Percentiles rank a stretch among this genome's conserved stretches.
Conservation (phyloP, 2,113 vertebrate species). For the Hirundichthys speculiger region DNA sequence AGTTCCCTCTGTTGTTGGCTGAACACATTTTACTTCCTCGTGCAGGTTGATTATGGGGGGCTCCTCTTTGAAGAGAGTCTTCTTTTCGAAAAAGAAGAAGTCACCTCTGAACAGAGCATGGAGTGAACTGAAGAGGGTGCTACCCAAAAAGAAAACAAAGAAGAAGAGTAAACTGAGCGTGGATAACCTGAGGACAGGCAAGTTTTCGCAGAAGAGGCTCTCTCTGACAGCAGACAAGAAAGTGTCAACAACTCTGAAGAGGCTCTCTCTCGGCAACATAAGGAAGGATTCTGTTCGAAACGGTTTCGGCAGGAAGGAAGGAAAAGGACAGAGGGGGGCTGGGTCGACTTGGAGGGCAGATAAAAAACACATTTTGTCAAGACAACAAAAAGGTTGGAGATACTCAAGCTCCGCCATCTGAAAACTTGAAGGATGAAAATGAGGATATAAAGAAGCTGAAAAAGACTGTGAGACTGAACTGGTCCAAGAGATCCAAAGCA, state of each 20-base stretch:
- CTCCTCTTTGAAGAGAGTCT: constrained; percentile 33
- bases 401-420: background rate
- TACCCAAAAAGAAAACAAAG: constrained; percentile 48
- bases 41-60: constrained; percentile 55
- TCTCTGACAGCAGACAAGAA: constrained; percentile 38
- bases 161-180: constrained; percentile 38
- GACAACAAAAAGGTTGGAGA: background rate
- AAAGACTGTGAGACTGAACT: background rate
- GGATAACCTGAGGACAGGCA: constrained; percentile 18
- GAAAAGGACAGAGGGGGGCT: constrained; percentile 21
- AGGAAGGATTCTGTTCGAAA: constrained; percentile 24
- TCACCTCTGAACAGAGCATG: constrained; percentile 20
- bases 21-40: background rate
- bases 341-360: constrained; percentile 22
- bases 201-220: constrained; percentile 37
- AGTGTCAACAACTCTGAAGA: constrained; percentile 19
- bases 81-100: constrained; percentile 40
- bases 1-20: background rate
- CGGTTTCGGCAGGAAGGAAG: constrained; percentile 11
- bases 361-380: constrained; percentile 35
- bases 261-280: constrained; percentile 30
- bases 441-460: constrained; percentile 3
- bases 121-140: constrained; percentile 42
- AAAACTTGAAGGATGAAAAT: background rate
- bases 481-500: background rate